Evolutionary conservation across 2,797 vertebrate genomes (phyloP).

Genomic region (Anguilla anguilla): DNA sequence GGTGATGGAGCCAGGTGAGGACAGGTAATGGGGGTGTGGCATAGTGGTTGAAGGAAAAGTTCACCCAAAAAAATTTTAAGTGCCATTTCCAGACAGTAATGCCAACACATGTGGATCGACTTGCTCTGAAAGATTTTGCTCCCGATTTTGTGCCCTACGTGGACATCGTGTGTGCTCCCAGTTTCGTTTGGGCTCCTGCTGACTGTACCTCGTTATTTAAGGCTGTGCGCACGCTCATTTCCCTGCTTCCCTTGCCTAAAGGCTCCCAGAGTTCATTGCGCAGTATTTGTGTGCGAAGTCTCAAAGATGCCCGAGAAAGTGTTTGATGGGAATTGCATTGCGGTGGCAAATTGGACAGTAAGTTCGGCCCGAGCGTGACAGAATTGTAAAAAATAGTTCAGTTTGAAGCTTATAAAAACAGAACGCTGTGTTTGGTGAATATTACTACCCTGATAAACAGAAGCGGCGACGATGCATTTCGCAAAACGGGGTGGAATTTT

Average conservation of each 20-base stretch:
- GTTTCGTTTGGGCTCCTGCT: not conserved
- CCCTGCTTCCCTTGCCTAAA: not conserved
- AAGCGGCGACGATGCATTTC: not conserved
- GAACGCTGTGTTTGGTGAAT: not conserved
- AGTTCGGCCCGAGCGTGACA: not conserved
- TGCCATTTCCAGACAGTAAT: not conserved
- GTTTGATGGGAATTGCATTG: not conserved
- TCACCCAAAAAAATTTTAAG: not conserved
- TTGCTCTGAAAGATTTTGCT: not conserved
- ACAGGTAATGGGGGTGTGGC: not conserved
- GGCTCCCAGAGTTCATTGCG: not conserved
- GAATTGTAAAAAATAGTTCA: not conserved
- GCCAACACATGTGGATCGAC: not conserved
- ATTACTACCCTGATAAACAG: not conserved
- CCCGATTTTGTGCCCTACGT: not conserved
- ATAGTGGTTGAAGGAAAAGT: slow-evolving; percentile 1
- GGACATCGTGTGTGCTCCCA: not conserved
- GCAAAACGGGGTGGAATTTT: not conserved
- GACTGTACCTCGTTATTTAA: not conserved
- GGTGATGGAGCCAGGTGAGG: not conserved
- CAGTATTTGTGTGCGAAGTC: not conserved
- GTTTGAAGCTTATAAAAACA: slow-evolving; percentile 1
- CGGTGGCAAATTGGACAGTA: not conserved
- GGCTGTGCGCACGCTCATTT: not conserved
- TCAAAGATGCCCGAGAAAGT: not conserved